Evolutionary conservation across 2,113 vertebrate genomes (phyloP).

Genomic region (Hyla sarda): DNA sequence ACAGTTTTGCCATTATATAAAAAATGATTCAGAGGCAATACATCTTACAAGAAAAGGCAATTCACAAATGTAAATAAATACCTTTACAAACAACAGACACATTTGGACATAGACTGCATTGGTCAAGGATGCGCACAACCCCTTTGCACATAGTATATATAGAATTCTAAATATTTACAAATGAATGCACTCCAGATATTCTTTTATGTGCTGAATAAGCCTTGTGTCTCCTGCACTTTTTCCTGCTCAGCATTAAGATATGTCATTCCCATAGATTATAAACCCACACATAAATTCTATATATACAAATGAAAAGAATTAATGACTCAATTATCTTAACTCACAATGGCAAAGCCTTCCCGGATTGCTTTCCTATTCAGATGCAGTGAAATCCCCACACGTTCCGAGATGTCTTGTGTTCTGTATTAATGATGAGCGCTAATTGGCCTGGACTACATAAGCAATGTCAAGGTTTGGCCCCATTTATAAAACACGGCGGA

Average conservation of each 20-base stretch:
- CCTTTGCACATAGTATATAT: constrained; percentile 21
- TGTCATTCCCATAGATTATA: constrained; percentile 44
- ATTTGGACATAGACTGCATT: background rate
- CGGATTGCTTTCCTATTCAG: background rate
- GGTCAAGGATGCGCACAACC: background rate
- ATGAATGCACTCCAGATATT: constrained; percentile 29
- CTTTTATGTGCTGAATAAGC: constrained; percentile 46
- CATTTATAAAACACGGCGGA: constrained; percentile 38
- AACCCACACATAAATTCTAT: constrained; percentile 52
- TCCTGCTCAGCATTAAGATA: constrained; percentile 52
- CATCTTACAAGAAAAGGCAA: background rate
- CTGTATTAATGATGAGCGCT: constrained; percentile 36
- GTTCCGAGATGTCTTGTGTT: background rate
- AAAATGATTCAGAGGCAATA: background rate
- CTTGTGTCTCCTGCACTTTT: constrained; percentile 30
- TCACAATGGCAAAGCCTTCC: constrained; percentile 29
- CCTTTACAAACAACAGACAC: background rate
- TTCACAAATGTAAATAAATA: background rate
- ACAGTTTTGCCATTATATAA: background rate
- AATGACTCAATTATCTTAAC: constrained; percentile 42
- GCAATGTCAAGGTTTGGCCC: constrained; percentile 41
- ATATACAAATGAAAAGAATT: constrained; percentile 44
- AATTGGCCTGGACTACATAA: constrained; percentile 21
- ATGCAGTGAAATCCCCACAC: background rate
- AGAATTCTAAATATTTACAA: constrained; percentile 54